phyloP scores from a whole-genome alignment of 2,888 invertebrate species.

The Adelphocoris suturalis region DNA sequence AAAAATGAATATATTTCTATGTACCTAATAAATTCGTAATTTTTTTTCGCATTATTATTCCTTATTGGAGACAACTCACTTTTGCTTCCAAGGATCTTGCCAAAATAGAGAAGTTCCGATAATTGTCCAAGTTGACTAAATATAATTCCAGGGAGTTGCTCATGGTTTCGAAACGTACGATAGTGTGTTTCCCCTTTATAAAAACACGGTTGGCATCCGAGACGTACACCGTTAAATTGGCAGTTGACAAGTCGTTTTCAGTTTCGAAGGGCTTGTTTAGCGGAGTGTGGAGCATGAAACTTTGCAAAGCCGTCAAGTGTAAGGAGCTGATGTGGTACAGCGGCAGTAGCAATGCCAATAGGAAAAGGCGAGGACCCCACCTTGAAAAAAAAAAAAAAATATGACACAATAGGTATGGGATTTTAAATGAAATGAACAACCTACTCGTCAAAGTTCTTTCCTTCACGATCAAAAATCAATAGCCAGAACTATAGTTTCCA shows the following conservation, averaged over 20 bases:
- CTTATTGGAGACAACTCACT: background rate
- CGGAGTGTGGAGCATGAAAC: constrained; percentile 47
- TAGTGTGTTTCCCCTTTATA: background rate
- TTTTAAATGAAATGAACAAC: no score
- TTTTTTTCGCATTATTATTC: no score
- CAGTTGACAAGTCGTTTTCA: background rate
- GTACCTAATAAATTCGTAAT: no score
- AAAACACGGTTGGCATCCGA: constrained; percentile 6
- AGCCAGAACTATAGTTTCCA: no score
- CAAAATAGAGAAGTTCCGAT: constrained; percentile 29
- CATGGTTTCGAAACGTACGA: background rate
- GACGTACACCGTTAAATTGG: constrained; percentile 28
- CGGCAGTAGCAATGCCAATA: background rate
- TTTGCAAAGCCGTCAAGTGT: constrained; percentile 48
- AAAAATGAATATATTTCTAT: no score
- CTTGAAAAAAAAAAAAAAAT: background rate
- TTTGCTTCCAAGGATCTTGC: background rate
- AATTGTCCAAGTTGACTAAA: background rate
- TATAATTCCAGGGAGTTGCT: background rate
- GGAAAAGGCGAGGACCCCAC: constrained; percentile 37
- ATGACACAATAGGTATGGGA: background rate
- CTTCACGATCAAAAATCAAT: no score
- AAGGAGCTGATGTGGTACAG: constrained; percentile 50
- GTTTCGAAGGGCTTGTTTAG: background rate
- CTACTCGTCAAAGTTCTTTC: no score